Conservation (phyloP, 2,888 invertebrate genomes). For the Drosophila pegasa region DNA sequence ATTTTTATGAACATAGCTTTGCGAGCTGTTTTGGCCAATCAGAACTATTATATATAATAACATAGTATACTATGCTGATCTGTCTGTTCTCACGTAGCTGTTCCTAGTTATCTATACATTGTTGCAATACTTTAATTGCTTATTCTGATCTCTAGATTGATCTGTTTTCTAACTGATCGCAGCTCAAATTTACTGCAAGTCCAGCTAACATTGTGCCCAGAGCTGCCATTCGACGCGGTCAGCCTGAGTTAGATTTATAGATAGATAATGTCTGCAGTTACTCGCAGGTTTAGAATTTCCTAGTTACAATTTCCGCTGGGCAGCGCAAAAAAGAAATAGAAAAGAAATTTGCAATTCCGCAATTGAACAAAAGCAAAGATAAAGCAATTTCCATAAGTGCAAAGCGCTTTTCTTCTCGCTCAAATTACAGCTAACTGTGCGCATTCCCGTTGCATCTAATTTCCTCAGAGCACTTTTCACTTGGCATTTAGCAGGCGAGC, state of each 20-base stretch:
- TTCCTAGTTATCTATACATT: background rate
- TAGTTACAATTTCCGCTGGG: slow-evolving; percentile 57
- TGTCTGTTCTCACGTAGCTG: background rate
- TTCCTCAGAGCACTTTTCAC: slow-evolving; percentile 17
- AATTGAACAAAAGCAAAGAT: slow-evolving; percentile 25
- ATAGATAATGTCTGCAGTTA: background rate
- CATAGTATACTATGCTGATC: background rate
- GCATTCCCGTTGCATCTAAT: slow-evolving; percentile 43
- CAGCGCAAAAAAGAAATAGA: slow-evolving; percentile 22
- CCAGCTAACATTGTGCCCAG: background rate
- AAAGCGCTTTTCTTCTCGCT: slow-evolving; percentile 26
- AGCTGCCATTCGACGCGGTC: background rate
- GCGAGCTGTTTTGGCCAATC: no score
- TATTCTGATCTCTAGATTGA: background rate
- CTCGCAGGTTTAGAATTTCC: slow-evolving; percentile 37
- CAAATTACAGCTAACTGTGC: slow-evolving; percentile 47
- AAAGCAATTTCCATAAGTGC: slow-evolving; percentile 53
- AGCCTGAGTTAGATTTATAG: background rate
- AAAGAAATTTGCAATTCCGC: slow-evolving; percentile 46
- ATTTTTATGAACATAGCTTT: no score
- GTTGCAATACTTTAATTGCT: background rate
- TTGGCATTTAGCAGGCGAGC: background rate
- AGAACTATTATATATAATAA: background rate
- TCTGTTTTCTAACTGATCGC: background rate
- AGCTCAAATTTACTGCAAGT: background rate